phyloP scores from a whole-genome alignment of 2,113 vertebrate genomes.

The Notarius quadriscutis region DNA sequence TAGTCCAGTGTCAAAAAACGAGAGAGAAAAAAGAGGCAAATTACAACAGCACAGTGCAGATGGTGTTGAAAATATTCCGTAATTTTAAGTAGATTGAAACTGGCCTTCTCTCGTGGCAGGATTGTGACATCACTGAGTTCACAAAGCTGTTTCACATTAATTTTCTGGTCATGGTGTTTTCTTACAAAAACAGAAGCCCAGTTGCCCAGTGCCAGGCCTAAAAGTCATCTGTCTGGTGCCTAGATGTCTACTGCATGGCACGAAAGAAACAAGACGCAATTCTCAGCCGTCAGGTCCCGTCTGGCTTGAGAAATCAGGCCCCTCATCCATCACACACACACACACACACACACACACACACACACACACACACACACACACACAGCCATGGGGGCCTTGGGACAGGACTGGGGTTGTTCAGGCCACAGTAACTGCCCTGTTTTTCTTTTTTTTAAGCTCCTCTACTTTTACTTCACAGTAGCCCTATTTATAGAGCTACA shows the following conservation, averaged over 20 bases:
- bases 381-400: slow-evolving; percentile 12
- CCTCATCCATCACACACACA: slow-evolving; percentile 45
- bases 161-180: slow-evolving; percentile 45
- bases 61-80: slow-evolving; percentile 33
- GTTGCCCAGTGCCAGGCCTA: slow-evolving; percentile 66
- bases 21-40: not conserved
- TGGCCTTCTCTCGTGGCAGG: slow-evolving; percentile 16
- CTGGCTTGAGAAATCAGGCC: slow-evolving; percentile 43
- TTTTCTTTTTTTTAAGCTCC: slow-evolving; percentile 43
- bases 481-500: slow-evolving; percentile 43
- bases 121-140: slow-evolving; percentile 37
- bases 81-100: not conserved
- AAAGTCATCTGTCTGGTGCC: slow-evolving; percentile 71
- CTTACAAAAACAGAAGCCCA: slow-evolving; percentile 53
- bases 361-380: slow-evolving; percentile 33
- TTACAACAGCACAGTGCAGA: slow-evolving; percentile 45
- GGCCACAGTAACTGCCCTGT: slow-evolving; percentile 46
- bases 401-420: slow-evolving; percentile 49
- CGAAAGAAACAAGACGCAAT: slow-evolving; percentile 55
- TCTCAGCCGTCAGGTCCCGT: slow-evolving; percentile 44
- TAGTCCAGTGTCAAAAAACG: slow-evolving; percentile 27
- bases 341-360: slow-evolving; percentile 30
- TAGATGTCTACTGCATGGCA: slow-evolving; percentile 69
- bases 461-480: slow-evolving; percentile 35
- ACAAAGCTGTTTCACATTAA: slow-evolving; percentile 32